Evolutionary conservation across 2,888 invertebrate species (phyloP).

Genomic region (Drosophila maculinotata): DNA sequence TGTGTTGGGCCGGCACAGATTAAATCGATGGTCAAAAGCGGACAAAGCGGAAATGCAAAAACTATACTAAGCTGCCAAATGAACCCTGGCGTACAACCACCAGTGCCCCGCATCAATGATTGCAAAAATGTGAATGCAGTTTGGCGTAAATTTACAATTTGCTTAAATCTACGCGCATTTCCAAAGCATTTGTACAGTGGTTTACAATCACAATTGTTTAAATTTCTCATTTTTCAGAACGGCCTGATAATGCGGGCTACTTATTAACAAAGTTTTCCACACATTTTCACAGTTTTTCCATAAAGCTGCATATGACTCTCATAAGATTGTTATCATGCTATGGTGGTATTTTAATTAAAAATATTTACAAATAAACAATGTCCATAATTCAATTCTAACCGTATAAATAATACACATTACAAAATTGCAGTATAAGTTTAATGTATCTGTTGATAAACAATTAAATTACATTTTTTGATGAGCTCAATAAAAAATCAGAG

Average conservation of each 20-base stretch:
- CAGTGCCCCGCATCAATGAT: slow-evolving; percentile 45
- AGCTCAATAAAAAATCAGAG: not conserved
- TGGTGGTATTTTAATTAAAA: not conserved
- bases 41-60: slow-evolving; percentile 50
- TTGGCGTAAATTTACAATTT: slow-evolving; percentile 61
- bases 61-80: slow-evolving; percentile 61
- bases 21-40: slow-evolving; percentile 62
- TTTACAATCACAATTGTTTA: slow-evolving; percentile 18
- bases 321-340: slow-evolving; percentile 2
- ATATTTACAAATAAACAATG: not conserved
- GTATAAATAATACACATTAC: not conserved
- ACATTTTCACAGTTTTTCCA: slow-evolving; percentile 5
- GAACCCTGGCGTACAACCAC: slow-evolving; percentile 37
- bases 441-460: too few relatives aligned
- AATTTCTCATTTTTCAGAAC: too few relatives aligned
- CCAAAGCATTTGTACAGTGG: not conserved
- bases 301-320: not conserved
- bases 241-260: slow-evolving; percentile 25
- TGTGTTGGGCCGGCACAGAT: slow-evolving; percentile 57
- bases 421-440: not conserved
- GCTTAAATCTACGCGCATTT: slow-evolving; percentile 14
- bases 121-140: slow-evolving; percentile 51
- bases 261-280: slow-evolving; percentile 16
- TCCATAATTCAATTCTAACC: not conserved
- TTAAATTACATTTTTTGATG: too few relatives aligned